Base-by-base conservation (phyloP, 2,888 invertebrate genomes). In the Ectemnius continuus region DNA sequence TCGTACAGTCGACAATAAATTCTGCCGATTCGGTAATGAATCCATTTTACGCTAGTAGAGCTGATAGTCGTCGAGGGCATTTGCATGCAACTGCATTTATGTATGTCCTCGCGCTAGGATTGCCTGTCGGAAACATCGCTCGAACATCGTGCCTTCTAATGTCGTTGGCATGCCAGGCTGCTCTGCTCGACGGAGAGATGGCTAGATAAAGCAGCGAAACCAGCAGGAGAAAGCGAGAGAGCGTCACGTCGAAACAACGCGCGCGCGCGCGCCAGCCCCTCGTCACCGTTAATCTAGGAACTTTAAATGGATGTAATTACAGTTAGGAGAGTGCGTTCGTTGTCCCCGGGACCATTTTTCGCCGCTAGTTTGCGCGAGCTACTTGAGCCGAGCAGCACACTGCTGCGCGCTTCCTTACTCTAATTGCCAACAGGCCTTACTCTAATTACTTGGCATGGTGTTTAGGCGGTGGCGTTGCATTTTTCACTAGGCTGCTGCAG, bases 261-360 rank as follows among this genome's bases (percentile, higher is more conserved):
- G 11, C 47, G 47, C 1, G 11, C n/a, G 13, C 2, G 47, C 75
- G 61, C 60, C 23, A 45, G 36, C 56, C 26, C 18, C 48, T 58
- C 47, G 62, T 56, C 67, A 56, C 23, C 46, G 68, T 61, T 60
- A 72, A 75, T 58, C 71, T 56, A 16, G 60, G 46, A 67, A 61
- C 63, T 66, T 63, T 69, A 63, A 77, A 69, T 75, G 72, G 71
- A 70, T 75, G 75, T 77, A 77, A 77, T 75, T 77, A 72, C 77
- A 72, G 75, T 62, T 63, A 47, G 63, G 36, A 46, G 18, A 20
- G 20, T 63, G 56, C 64, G 61, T 26, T 20, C 66, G 52, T 36
- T 58, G 48, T 57, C 57, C 52, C 47, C 45, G n/a, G 3, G 58
- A 36, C 16, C 28, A 28, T 48, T 61, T 58, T 18, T 45, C 8